Evolutionary conservation across 2,888 invertebrate species (phyloP), one percentile per base, ranked within the genome.

Genomic region (Villa cingulata): DNA sequence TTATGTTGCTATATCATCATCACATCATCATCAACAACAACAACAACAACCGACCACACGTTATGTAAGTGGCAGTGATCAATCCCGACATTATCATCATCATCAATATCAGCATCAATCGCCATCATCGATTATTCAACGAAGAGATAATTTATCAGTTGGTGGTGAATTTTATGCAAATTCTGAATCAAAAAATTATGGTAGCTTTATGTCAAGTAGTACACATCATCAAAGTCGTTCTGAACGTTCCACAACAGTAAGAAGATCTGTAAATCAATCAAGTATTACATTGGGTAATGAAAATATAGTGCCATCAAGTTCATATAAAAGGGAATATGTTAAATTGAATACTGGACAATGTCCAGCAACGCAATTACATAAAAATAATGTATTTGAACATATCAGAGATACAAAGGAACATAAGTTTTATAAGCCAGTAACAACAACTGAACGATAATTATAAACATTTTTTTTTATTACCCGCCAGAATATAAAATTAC

Each of bases 331-430:
- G 55, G 88, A 89, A 65, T 88, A 77, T 60, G 76, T 79, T 16
- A 77, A 82, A 1, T 74, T 74, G 45, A 80, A 80, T 54, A 69
- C 71, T 29, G 84, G 86, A 45, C 82, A 86, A 2, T 90, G 89
- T 65, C 86, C 86, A 0, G 88, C 86, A 34, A 76, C 85, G 32
- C 72, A 86, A 53, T 75, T 88, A 46, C 83, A 87, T 59, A 74
- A 80, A 37, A 79, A 83, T 48, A 80, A 85, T 48, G 84, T 84
- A 17, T 89, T 82, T 68, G 85, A 85, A 66, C 87, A 88, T 60
- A 86, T 86, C 23, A 75, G 87, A 53, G 86, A 89, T 64, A 85
- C 88, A 14, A 83, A 81, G 56, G 81, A 85, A 61, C 88, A 89
- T 67, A 86, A 85, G 64, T 88, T 86, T 65, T 89, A 86, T 64